Evolutionary conservation across 2,888 invertebrate species (phyloP).

Genomic region (Drosophila mimetica): DNA sequence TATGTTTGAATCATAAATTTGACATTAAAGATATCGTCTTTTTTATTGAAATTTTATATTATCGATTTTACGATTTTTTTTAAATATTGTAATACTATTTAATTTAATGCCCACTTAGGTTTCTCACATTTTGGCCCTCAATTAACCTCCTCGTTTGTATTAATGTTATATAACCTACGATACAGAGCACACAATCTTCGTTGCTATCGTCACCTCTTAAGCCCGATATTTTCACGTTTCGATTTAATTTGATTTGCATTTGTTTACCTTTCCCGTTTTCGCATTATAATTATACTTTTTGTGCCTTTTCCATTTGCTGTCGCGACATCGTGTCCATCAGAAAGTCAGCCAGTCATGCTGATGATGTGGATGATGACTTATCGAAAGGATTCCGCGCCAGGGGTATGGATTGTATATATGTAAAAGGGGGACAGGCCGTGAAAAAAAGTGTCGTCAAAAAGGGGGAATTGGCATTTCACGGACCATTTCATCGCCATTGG

Average conservation of each 20-base stretch:
- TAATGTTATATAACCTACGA: not conserved
- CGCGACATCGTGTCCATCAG: constrained; percentile 42
- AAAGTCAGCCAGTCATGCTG: constrained; percentile 53
- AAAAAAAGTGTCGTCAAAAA: not conserved
- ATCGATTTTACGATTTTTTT: too few relatives aligned
- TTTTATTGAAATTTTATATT: too few relatives aligned
- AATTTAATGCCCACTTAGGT: too few relatives aligned
- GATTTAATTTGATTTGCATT: constrained; percentile 63
- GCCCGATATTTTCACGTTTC: constrained; percentile 15
- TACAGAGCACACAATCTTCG: not conserved
- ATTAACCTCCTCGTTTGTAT: too few relatives aligned
- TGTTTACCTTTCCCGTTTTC: constrained; percentile 60
- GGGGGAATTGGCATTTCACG: constrained; percentile 51
- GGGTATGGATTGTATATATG: not conserved
- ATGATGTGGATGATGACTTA: constrained; percentile 58
- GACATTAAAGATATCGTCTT: too few relatives aligned
- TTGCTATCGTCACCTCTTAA: not conserved
- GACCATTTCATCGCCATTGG: constrained; percentile 56
- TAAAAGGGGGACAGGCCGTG: not conserved
- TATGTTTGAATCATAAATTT: too few relatives aligned
- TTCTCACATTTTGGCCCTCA: too few relatives aligned
- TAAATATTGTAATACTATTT: too few relatives aligned
- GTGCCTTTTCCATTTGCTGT: constrained; percentile 48
- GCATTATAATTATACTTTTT: constrained; percentile 34
- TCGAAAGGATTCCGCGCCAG: constrained; percentile 19